Evolutionary conservation across 2,888 invertebrate species (phyloP).

Genomic region (Drosophila anceps): DNA sequence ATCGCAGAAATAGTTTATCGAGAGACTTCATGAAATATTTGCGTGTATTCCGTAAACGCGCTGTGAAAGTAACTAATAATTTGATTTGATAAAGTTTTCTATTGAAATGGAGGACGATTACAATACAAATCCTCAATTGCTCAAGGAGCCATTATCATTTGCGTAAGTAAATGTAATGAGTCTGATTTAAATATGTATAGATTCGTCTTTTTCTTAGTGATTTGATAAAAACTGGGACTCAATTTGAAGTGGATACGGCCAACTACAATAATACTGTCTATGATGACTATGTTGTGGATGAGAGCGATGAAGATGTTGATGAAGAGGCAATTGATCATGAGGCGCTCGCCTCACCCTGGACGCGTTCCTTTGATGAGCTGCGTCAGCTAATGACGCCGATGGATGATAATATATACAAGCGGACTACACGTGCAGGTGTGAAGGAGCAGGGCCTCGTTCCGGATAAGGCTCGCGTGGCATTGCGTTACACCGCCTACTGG

Average conservation of each 20-base stretch:
- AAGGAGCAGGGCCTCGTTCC: constrained; percentile 70
- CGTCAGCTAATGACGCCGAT: constrained; percentile 77
- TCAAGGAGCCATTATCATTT: constrained; percentile 57
- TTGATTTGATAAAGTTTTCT: background rate
- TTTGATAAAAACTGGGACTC: constrained; percentile 45
- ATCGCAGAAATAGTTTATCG: constrained; percentile 9
- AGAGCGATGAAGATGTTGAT: constrained; percentile 66
- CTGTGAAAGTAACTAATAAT: background rate
- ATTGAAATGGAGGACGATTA: constrained; percentile 33
- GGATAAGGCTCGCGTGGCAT: constrained; percentile 77
- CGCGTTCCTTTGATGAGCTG: constrained; percentile 79
- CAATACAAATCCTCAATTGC: constrained; percentile 31
- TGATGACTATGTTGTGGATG: constrained; percentile 73
- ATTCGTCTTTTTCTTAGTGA: constrained; percentile 34
- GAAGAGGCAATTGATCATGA: constrained; percentile 36
- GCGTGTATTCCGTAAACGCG: background rate
- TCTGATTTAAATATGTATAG: background rate
- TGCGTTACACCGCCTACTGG: constrained; percentile 84
- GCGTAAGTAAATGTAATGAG: constrained; percentile 42
- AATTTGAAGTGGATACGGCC: constrained; percentile 82
- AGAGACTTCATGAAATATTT: background rate
- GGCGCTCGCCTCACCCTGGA: constrained; percentile 82
- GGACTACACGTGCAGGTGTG: constrained; percentile 68
- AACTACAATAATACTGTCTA: constrained; percentile 60
- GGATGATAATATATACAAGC: constrained; percentile 75